Evolutionary conservation across 2,113 vertebrate genomes (phyloP).

Genomic region (Erythrolamprus reginae): DNA sequence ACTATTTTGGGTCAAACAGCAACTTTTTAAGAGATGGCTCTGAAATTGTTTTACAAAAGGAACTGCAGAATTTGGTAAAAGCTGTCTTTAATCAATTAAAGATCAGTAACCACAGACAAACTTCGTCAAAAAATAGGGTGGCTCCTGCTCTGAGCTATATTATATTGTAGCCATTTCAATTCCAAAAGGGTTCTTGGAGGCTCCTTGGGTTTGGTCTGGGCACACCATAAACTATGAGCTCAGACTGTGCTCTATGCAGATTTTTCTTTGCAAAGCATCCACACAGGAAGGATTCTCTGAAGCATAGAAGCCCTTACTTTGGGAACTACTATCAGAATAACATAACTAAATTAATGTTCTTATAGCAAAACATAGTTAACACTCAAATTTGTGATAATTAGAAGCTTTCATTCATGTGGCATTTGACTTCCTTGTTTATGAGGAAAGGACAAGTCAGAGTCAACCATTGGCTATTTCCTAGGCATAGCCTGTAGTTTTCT

Average conservation of each 20-base stretch:
- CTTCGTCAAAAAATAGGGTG: neutral
- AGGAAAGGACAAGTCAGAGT: neutral
- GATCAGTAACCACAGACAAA: neutral
- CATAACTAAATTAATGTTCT: neutral
- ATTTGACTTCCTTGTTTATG: neutral
- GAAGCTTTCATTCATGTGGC: neutral
- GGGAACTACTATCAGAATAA: neutral
- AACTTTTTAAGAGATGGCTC: neutral
- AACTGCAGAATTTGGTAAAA: neutral
- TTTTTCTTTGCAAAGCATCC: neutral
- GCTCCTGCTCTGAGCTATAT: neutral
- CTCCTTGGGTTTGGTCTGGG: neutral
- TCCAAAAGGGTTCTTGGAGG: neutral
- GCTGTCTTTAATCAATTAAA: neutral
- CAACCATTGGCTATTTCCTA: neutral
- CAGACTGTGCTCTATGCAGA: neutral
- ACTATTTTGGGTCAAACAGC: slow-evolving; percentile 54
- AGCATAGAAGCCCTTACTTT: neutral
- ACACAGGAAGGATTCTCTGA: neutral
- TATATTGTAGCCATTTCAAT: neutral
- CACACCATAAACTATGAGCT: neutral
- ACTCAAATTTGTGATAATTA: neutral
- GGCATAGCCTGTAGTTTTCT: neutral
- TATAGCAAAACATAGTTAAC: neutral
- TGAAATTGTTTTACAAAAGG: accelerated